Evolutionary conservation across 1,140 invertebrate species (phyloP).

Genomic region (Trichonephila clavipes): DNA sequence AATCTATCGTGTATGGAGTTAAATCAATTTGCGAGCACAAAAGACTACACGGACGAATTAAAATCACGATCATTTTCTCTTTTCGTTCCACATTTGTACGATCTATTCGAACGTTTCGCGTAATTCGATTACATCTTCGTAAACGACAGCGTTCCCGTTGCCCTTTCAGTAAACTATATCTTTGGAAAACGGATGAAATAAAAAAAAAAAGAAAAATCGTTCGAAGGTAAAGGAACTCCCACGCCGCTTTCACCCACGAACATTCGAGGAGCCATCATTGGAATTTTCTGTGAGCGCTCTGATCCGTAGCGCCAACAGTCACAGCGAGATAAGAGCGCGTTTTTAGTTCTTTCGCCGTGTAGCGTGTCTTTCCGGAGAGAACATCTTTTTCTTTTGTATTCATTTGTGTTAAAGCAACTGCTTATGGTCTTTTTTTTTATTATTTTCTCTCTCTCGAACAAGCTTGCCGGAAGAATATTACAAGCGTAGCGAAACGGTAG

Average conservation of each 20-base stretch:
- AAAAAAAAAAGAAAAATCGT: not conserved
- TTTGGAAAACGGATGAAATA: not conserved
- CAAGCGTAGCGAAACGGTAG: not conserved
- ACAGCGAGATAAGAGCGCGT: not conserved
- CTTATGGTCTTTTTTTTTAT: not conserved
- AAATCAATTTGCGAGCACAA: too few species aligned
- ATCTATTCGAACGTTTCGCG: not conserved
- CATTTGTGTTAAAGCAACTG: not conserved
- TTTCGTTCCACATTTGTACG: too few species aligned
- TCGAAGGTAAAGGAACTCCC: constrained; percentile 24
- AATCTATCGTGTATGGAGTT: too few species aligned
- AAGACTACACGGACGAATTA: too few species aligned
- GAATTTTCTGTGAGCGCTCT: not conserved
- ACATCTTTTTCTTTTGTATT: not conserved
- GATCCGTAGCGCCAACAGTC: constrained; percentile 20
- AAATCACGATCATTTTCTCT: too few species aligned
- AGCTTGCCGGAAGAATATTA: constrained; percentile 1
- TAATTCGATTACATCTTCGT: not conserved
- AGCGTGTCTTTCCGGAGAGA: not conserved
- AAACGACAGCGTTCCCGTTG: not conserved
- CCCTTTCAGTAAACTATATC: not conserved
- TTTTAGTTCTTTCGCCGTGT: not conserved
- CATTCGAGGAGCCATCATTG: not conserved
- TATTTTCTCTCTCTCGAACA: not conserved
- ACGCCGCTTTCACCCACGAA: not conserved